Conservation (phyloP, 1,140 invertebrate genomes). For the Brachionus koreanus region DNA sequence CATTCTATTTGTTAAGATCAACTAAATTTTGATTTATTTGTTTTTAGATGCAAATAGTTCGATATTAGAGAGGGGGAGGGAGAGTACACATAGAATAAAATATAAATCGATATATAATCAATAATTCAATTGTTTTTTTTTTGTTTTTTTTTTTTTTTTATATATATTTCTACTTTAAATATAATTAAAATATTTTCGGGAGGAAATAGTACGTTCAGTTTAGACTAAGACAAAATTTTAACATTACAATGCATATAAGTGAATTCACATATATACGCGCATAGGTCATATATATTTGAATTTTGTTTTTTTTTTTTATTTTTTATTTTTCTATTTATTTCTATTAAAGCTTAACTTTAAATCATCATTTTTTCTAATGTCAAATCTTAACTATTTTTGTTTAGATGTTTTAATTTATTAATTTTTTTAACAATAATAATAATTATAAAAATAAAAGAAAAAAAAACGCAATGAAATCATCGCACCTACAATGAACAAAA, state of each 20-base stretch:
- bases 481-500: neutral
- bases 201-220: neutral
- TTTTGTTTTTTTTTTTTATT: too few species aligned
- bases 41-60: slow-evolving; percentile 1
- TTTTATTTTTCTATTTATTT: too few species aligned
- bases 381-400: neutral
- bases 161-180: neutral
- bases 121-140: neutral
- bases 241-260: too few species aligned
- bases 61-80: neutral
- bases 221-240: neutral
- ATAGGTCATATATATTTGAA: too few species aligned
- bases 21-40: slow-evolving; percentile 15
- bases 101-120: neutral
- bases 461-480: neutral
- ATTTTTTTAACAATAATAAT: too few species aligned
- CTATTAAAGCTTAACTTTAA: neutral
- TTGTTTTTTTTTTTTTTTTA: neutral
- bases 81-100: neutral
- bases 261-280: too few species aligned
- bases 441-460: neutral
- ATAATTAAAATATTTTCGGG: slow-evolving; percentile 31
- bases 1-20: neutral
- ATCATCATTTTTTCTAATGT: neutral
- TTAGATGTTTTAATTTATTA: neutral